Base-by-base conservation (phyloP, 2,888 invertebrate genomes). In the Dynastes grantii region DNA sequence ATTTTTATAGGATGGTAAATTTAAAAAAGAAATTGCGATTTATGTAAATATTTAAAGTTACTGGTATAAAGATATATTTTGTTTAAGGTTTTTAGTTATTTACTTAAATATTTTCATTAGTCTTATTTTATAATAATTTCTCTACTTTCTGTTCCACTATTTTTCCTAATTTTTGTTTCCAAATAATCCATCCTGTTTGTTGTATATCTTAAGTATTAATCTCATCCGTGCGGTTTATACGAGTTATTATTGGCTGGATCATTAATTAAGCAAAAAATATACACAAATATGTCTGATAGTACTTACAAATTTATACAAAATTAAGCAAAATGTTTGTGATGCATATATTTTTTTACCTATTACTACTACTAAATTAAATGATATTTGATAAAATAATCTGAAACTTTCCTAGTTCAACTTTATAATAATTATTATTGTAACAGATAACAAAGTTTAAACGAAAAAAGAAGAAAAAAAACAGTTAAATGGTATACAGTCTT, bases 341-440 rank as follows among this genome's bases (percentile, higher is more conserved):
- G 68, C 77, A 77, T 77, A 77, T 77, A 77, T 77, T 77, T 77
- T 77, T 77, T 77, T 77, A 77, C 77, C 68, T 68, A 68, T 68
- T 68, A 68, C 68, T 68, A 68, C 68, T 68, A 68, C 68, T 68
- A 68, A 68, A 68, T 68, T 68, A 68, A 68, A 68, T 68, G 68
- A 68, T 78, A 78, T 68, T 68, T 77, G 75, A 79, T 77, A 40
- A 76, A 75, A 79, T 79, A 79, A 79, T 77, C 79, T 77, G 79
- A 75, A 79, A 79, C 79, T 73, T 55, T 75, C 58, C 68, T 77
- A 77, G 77, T 77, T 79, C 73, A 71, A 79, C 63, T 68, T 76
- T 70, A 22, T 65, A 68, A 61, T 70, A 51, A 51, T 76, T 76
- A 51, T 76, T 64, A 64, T 63, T 32, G 40, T 58, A 45, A 75